These are phyloP conservation scores for Andrena cerasifolii DNA, from an alignment of 1,140 invertebrate species.

Conservation along the genomic window DNA sequence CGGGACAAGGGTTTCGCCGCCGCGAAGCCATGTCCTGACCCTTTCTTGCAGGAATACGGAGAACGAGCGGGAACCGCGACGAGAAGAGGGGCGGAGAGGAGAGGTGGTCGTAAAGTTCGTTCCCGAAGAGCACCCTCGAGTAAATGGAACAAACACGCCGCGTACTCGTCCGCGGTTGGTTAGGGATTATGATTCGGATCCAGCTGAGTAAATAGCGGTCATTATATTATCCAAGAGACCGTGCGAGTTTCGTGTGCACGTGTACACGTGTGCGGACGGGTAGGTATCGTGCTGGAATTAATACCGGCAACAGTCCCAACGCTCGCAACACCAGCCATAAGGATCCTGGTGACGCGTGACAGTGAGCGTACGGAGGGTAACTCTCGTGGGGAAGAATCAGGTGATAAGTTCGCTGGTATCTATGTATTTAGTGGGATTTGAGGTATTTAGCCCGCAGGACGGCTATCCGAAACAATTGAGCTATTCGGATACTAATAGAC, in stretches of 20 bases:
- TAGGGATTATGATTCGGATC: slow-evolving; percentile 66
- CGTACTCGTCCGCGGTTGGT: slow-evolving; percentile 50
- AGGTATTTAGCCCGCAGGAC: no score
- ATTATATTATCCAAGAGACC: slow-evolving; percentile 47
- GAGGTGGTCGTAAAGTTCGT: slow-evolving; percentile 55
- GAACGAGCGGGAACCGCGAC: slow-evolving; percentile 5
- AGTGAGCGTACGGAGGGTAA: neutral
- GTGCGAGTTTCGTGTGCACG: no score
- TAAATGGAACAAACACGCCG: slow-evolving; percentile 68
- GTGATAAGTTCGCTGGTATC: no score
- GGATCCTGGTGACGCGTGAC: neutral
- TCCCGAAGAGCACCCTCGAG: slow-evolving; percentile 60
- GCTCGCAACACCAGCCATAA: neutral
- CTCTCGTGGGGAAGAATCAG: no score
- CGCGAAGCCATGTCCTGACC: slow-evolving; percentile 28
- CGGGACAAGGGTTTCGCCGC: slow-evolving; percentile 43
- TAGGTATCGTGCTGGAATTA: neutral
- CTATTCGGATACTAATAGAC: no score
- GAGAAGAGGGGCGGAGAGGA: neutral
- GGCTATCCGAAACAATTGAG: no score
- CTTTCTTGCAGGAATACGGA: slow-evolving; percentile 40
- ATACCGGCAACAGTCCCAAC: neutral
- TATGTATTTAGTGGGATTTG: no score
- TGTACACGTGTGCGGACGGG: no score
- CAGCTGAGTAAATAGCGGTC: slow-evolving; percentile 65